Conservation (phyloP, 2,113 vertebrate species). For the Larimichthys crocea region DNA sequence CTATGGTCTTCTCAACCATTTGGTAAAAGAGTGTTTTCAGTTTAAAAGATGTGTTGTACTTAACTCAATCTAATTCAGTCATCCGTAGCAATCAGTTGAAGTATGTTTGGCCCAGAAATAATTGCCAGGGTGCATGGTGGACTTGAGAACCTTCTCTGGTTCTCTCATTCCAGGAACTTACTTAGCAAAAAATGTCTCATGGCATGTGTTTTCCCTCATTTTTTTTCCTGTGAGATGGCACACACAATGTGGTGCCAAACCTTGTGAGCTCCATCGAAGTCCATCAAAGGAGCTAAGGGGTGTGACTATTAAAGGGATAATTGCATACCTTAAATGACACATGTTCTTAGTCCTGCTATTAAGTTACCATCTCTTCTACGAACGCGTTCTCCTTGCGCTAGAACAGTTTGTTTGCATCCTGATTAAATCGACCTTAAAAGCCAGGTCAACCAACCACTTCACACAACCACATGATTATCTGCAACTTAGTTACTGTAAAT, state of each 20-base stretch:
- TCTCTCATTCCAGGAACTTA: background rate
- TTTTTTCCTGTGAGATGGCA: background rate
- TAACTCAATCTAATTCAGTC: no score
- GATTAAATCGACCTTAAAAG: slow-evolving; percentile 13
- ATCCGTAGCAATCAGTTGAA: background rate
- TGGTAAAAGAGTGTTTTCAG: background rate
- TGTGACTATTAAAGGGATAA: background rate
- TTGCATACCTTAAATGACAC: background rate
- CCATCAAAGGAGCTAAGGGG: background rate
- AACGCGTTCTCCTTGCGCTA: background rate
- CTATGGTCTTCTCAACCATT: background rate
- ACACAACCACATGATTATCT: slow-evolving; percentile 9
- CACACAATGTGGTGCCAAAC: background rate
- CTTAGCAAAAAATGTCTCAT: background rate
- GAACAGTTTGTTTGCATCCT: slow-evolving; percentile 1
- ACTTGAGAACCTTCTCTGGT: background rate
- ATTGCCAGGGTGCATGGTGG: background rate
- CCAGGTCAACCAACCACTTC: background rate
- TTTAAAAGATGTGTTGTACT: background rate
- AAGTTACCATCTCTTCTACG: background rate
- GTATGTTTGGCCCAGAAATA: background rate
- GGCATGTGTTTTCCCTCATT: background rate
- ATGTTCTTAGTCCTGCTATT: background rate
- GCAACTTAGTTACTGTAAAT: slow-evolving; percentile 8
- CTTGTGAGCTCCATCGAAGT: background rate